A percentile compares a stretch with the other conserved stretches of the same genome.
Conservation (phyloP, 2,888 invertebrate genomes). For the Cerastis rubricosa region DNA sequence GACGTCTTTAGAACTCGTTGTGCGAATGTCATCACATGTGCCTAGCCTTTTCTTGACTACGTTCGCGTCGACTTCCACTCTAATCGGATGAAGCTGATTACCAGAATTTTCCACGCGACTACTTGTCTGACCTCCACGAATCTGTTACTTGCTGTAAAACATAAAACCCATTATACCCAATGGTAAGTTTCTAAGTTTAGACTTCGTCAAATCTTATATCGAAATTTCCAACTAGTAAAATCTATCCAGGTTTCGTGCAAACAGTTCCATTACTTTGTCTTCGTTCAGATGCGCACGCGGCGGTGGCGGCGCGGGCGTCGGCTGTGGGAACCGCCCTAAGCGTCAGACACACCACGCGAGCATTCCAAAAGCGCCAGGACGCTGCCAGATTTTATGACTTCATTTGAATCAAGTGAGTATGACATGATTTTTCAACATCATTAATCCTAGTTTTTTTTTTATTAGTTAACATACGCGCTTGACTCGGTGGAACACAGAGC, state of each 20-base stretch:
- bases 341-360: slow-evolving; percentile 36
- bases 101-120: not conserved
- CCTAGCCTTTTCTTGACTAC: not conserved
- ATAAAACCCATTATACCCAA: not conserved
- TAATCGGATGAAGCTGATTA: not conserved
- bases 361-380: slow-evolving; percentile 34
- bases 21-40: not conserved
- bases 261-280: slow-evolving; percentile 36
- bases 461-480: no score
- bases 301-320: not conserved
- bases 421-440: not conserved
- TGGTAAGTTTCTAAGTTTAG: not conserved
- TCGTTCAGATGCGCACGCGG: slow-evolving; percentile 22
- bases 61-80: not conserved
- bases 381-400: slow-evolving; percentile 31
- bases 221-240: slow-evolving; percentile 8
- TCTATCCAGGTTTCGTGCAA: slow-evolving; percentile 8
- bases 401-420: slow-evolving; percentile 14
- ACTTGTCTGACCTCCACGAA: not conserved
- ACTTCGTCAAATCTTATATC: not conserved
- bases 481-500: no score
- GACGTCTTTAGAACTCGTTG: not conserved
- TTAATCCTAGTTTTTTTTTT: not conserved
- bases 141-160: not conserved
- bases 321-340: slow-evolving; percentile 46